Conservation (phyloP, 2,888 invertebrate genomes). For the Oscheius onirici region DNA sequence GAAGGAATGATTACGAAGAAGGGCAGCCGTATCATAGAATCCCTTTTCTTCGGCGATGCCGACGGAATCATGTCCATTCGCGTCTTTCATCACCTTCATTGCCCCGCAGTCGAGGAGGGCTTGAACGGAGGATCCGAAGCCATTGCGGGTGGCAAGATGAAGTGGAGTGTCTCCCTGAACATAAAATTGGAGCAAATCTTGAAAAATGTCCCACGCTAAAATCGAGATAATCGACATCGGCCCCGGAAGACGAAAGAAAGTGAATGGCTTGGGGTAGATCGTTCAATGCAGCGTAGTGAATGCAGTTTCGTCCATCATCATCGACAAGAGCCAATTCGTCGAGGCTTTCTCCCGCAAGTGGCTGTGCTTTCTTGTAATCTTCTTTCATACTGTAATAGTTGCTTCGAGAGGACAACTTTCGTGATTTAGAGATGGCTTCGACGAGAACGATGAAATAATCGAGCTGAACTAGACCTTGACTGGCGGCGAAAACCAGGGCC, state of each 20-base stretch:
- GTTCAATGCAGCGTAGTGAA: background rate
- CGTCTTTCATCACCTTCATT: background rate
- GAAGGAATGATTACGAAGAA: background rate
- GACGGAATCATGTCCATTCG: background rate
- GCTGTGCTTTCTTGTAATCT: background rate
- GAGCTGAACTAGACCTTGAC: background rate
- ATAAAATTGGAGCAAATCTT: too few relatives aligned
- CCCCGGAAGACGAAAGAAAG: background rate
- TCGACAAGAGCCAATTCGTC: background rate
- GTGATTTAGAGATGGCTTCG: background rate
- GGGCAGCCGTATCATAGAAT: background rate
- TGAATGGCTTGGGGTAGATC: background rate
- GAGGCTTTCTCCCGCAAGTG: background rate
- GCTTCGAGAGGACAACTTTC: background rate
- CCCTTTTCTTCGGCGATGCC: background rate
- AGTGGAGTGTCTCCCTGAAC: constrained; percentile 1
- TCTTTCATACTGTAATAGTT: too few relatives aligned
- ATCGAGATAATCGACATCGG: background rate
- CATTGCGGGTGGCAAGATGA: background rate
- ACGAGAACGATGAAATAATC: background rate
- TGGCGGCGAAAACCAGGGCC: background rate
- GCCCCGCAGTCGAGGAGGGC: background rate
- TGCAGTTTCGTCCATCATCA: background rate
- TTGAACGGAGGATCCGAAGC: background rate
- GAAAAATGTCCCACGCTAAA: background rate